Conservation (phyloP, 64 coral and sea anemone species). For the Montipora capricornis region DNA sequence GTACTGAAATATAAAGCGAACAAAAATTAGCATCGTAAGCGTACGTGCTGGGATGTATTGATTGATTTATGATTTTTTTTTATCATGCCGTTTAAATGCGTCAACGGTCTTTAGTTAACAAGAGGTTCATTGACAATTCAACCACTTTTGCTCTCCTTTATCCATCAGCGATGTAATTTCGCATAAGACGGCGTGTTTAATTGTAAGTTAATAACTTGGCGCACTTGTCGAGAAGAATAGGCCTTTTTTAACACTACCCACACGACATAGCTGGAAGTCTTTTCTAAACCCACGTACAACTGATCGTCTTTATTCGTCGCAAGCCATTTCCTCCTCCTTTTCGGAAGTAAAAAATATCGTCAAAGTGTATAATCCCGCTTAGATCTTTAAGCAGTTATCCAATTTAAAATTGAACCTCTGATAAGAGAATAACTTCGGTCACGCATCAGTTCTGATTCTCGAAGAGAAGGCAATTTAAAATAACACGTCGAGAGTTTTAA, state of each 20-base stretch:
- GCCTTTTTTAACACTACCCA: neutral
- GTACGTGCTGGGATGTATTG: neutral
- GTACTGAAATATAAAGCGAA: constrained; percentile 12
- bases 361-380: too few species aligned
- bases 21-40: neutral
- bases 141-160: neutral
- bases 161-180: neutral
- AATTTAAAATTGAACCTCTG: neutral
- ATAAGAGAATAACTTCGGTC: neutral
- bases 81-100: neutral
- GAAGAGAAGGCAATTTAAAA: neutral
- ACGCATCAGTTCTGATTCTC: neutral
- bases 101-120: neutral
- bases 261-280: neutral
- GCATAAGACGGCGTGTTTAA: neutral
- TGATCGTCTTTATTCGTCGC: too few species aligned
- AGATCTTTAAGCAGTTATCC: neutral
- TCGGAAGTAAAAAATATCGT: too few species aligned
- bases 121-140: neutral
- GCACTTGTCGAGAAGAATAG: neutral
- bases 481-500: neutral
- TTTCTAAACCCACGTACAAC: neutral
- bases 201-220: neutral
- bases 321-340: too few species aligned
- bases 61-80: neutral